These are phyloP conservation scores for Mayetiola destructor DNA, from an alignment of 2,888 invertebrate genomes.

Conservation along the genomic window DNA sequence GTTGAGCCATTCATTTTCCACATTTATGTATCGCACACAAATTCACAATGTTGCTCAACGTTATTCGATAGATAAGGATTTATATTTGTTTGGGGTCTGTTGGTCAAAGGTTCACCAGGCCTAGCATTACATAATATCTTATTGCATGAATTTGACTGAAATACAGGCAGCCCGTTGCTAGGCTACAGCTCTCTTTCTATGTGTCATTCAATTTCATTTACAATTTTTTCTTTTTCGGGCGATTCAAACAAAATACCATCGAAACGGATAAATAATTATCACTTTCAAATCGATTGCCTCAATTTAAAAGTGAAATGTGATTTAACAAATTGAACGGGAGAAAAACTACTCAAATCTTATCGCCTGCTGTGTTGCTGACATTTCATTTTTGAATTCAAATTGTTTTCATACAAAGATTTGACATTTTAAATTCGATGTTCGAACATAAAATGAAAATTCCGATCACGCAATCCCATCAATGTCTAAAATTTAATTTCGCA, in stretches of 20 bases:
- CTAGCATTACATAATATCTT: conserved; percentile 4
- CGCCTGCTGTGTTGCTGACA: conserved; percentile 5
- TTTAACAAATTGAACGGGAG: conserved; percentile 5
- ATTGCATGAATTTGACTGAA: too few relatives aligned
- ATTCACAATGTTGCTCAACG: too few relatives aligned
- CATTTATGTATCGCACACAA: too few relatives aligned
- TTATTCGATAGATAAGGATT: too few relatives aligned
- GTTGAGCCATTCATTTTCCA: too few relatives aligned
- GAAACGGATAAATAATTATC: neutral
- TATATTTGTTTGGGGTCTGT: too few relatives aligned
- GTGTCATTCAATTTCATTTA: neutral
- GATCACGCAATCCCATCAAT: too few relatives aligned
- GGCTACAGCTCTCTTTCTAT: neutral
- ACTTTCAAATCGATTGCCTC: neutral
- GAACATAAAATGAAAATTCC: too few relatives aligned
- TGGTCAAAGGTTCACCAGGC: too few relatives aligned
- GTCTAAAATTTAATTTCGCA: too few relatives aligned
- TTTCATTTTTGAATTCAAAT: neutral
- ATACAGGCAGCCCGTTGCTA: neutral
- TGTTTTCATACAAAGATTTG: neutral
- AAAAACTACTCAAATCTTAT: neutral
- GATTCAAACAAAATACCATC: neutral
- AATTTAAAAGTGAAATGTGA: neutral
- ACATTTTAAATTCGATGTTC: too few relatives aligned
- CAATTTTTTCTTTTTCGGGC: neutral